phyloP scores from a whole-genome alignment of 2,888 invertebrate genomes.

The Meiosimyza platycephala region DNA sequence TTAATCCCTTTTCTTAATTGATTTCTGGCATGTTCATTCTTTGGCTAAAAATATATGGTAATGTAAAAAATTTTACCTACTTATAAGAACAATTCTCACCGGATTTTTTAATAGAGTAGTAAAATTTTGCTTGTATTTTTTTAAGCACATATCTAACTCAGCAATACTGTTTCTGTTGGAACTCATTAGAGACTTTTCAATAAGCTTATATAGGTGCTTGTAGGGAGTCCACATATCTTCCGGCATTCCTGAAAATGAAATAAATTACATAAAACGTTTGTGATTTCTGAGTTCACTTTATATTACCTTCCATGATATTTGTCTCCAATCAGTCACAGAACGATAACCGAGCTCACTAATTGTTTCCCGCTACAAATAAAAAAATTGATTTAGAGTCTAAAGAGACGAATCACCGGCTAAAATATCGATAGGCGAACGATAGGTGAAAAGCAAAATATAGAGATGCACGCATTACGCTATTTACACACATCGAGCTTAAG shows the following conservation, averaged over 20 bases:
- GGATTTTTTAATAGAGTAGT: constrained; percentile 86
- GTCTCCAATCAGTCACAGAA: no score
- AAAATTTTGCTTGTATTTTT: constrained; percentile 88
- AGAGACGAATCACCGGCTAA: no score
- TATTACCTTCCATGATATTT: background rate
- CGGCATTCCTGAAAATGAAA: constrained; percentile 50
- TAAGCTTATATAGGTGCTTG: constrained; percentile 78
- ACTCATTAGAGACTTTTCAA: constrained; percentile 76
- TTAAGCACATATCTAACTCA: constrained; percentile 78
- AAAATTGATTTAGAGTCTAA: no score
- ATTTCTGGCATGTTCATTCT: constrained; percentile 82
- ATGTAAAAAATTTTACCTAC: background rate
- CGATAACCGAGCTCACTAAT: no score
- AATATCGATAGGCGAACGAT: no score
- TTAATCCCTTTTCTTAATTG: constrained; percentile 84
- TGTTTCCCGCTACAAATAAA: no score
- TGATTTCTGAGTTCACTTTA: background rate
- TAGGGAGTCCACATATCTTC: constrained; percentile 89
- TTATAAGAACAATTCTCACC: constrained; percentile 69
- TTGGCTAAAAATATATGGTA: constrained; percentile 71
- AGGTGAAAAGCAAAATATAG: no score
- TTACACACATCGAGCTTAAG: no score
- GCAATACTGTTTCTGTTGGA: constrained; percentile 72
- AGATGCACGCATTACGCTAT: no score
- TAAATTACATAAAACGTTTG: background rate